Conservation (phyloP, 2,888 invertebrate species). For the Morpho achilles region DNA sequence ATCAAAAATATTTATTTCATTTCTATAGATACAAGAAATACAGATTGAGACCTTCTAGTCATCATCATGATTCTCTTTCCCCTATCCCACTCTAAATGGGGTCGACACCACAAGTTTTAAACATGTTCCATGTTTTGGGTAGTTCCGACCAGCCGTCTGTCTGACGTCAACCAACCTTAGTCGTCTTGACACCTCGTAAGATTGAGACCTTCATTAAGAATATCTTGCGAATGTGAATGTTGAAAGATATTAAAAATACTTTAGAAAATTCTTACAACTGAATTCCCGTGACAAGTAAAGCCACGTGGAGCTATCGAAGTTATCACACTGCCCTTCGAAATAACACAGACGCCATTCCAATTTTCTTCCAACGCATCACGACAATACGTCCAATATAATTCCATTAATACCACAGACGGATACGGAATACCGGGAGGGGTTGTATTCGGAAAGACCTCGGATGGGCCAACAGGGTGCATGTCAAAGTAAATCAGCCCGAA, state of each 20-base stretch:
- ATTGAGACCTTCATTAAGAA: too few relatives aligned
- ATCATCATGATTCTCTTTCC: too few relatives aligned
- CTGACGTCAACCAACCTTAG: too few relatives aligned
- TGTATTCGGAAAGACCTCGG: constrained; percentile 8
- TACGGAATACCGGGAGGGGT: constrained; percentile 25
- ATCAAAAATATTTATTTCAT: too few relatives aligned
- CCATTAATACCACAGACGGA: constrained; percentile 44
- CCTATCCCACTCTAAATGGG: too few relatives aligned
- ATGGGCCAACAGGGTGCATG: constrained; percentile 37
- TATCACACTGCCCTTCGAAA: constrained; percentile 4
- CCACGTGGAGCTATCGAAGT: neutral
- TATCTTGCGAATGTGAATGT: too few relatives aligned
- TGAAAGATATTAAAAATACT: neutral
- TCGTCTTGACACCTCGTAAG: too few relatives aligned
- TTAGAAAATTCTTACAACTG: neutral
- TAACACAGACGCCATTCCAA: constrained; percentile 8
- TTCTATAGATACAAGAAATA: too few relatives aligned
- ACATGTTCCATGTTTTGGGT: too few relatives aligned
- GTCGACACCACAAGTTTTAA: too few relatives aligned
- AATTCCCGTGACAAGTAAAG: neutral
- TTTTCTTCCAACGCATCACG: constrained; percentile 5
- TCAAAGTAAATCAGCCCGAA: constrained; percentile 43
- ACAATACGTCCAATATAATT: constrained; percentile 12
- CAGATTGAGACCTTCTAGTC: too few relatives aligned
- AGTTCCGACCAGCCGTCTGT: too few relatives aligned